phyloP scores from a whole-genome alignment of 2,113 vertebrate genomes.

The Notechis scutatus region DNA sequence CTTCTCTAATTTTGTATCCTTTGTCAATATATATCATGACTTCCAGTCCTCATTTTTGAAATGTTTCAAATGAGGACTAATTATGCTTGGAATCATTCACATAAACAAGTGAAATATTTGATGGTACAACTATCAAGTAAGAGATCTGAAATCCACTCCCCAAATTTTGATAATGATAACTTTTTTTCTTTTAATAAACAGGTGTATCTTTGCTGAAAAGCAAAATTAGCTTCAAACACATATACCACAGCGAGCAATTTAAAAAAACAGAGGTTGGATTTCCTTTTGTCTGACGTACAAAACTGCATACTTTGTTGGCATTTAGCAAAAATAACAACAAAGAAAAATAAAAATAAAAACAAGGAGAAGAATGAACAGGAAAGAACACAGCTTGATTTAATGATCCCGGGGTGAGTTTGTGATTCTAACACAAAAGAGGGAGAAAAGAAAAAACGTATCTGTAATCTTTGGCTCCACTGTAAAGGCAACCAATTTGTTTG shows the following conservation, averaged over 20 bases:
- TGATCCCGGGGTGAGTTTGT: constrained; percentile 14
- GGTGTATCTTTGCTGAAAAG: not conserved
- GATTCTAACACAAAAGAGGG: not conserved
- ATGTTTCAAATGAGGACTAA: not conserved
- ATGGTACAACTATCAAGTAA: not conserved
- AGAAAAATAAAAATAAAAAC: constrained; percentile 20
- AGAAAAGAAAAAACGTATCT: not conserved
- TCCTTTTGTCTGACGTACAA: not conserved
- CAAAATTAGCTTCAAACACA: not conserved
- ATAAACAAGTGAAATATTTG: not conserved
- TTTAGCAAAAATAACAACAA: constrained; percentile 43
- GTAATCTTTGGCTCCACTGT: constrained; percentile 14
- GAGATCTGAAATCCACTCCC: not conserved
- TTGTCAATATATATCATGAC: not conserved
- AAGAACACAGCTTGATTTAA: constrained; percentile 34
- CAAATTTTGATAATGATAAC: not conserved
- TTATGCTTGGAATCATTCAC: not conserved
- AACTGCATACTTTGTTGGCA: constrained; percentile 7
- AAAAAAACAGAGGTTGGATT: not conserved
- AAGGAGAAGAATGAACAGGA: constrained; percentile 32
- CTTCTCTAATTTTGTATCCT: not conserved
- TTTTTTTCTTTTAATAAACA: not conserved
- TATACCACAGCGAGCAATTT: not conserved
- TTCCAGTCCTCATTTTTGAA: not conserved
- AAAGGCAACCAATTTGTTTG: constrained; percentile 15